Evolutionary conservation across 2,888 invertebrate genomes (phyloP).

Genomic region (Penaeus monodon): DNA sequence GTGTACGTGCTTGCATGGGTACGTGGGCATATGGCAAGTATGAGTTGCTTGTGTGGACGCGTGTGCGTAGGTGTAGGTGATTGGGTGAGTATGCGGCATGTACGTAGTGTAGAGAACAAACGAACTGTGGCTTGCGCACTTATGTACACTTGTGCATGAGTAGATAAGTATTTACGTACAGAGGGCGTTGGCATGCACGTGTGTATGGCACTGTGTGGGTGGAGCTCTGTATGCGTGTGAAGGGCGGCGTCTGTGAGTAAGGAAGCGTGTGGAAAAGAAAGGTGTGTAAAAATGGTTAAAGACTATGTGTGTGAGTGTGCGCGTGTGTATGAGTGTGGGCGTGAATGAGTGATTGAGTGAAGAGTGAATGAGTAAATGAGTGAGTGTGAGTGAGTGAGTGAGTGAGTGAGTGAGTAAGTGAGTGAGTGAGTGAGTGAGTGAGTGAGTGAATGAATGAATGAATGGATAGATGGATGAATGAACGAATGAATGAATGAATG

Average conservation of each 20-base stretch:
- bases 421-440: not conserved
- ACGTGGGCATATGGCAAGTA: not conserved
- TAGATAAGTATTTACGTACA: not conserved
- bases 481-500: not conserved
- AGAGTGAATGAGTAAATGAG: not conserved
- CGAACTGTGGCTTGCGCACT: not conserved
- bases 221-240: too few species aligned
- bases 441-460: not conserved
- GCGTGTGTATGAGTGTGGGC: not conserved
- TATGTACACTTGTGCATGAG: not conserved
- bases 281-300: not conserved
- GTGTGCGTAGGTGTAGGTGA: constrained; percentile 8
- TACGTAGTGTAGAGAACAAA: not conserved
- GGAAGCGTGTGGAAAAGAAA: too few species aligned
- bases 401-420: not conserved
- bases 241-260: too few species aligned
- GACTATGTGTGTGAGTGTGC: not conserved
- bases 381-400: not conserved
- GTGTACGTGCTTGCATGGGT: not conserved
- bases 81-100: constrained; percentile 1
- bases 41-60: not conserved
- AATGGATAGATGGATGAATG: not conserved
- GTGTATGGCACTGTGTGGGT: too few species aligned
- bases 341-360: not conserved
- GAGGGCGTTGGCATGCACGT: too few species aligned